Evolutionary conservation across 2,888 invertebrate species (phyloP).

Genomic region (Heliconius ismenius): DNA sequence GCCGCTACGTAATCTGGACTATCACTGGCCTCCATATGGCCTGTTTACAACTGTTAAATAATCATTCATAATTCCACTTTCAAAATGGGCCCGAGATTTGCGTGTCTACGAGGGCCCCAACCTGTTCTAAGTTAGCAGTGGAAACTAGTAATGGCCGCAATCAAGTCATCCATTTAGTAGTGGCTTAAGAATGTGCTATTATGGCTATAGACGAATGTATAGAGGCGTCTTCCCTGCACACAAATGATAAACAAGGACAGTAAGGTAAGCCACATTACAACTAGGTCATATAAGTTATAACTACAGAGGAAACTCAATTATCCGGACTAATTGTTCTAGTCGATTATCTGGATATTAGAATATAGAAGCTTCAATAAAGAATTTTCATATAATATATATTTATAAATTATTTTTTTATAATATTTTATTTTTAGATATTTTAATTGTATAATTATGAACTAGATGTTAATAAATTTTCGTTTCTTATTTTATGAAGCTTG

Average conservation of each 20-base stretch:
- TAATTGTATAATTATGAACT: background rate
- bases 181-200: background rate
- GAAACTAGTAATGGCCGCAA: background rate
- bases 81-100: background rate
- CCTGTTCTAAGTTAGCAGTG: background rate
- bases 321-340: background rate
- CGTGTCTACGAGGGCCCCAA: background rate
- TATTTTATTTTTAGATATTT: background rate
- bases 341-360: background rate
- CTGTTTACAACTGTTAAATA: background rate
- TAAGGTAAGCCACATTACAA: constrained; percentile 1
- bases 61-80: background rate
- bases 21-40: background rate
- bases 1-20: no score
- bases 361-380: background rate
- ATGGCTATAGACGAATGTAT: background rate
- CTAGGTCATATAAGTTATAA: background rate
- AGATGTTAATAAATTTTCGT: no score
- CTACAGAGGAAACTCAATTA: constrained; percentile 1
- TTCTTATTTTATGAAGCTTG: no score
- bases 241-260: background rate
- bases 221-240: background rate
- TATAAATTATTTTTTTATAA: background rate
- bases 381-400: background rate
- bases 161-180: background rate